Conservation (phyloP, 2,797 vertebrate species). For the Gephyroberyx darwinii region DNA sequence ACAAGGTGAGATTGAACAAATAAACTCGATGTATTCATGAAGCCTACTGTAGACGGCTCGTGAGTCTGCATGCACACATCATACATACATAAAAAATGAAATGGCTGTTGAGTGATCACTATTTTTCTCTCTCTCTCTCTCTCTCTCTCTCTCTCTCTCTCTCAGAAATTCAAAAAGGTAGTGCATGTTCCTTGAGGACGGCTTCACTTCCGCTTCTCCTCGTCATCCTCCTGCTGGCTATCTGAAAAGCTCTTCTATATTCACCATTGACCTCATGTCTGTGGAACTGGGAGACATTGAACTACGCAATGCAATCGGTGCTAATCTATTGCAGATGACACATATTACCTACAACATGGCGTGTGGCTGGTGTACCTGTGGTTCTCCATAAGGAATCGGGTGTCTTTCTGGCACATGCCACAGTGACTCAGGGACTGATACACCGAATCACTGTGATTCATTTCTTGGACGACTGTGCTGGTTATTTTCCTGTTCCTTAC, state of each 20-base stretch:
- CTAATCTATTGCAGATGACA: constrained; percentile 42
- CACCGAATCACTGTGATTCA: constrained; percentile 42
- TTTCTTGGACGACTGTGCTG: constrained; percentile 25
- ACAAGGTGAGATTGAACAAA: constrained; percentile 71
- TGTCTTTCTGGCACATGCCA: constrained; percentile 24
- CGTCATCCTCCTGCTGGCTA: constrained; percentile 53
- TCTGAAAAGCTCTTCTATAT: constrained; percentile 62
- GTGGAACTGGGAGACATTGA: constrained; percentile 1
- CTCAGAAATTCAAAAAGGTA: constrained; percentile 57
- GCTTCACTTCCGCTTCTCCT: constrained; percentile 52
- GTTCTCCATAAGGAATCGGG: constrained; percentile 32
- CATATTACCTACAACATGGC: background rate
- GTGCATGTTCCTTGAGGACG: constrained; percentile 32
- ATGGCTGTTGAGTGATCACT: background rate
- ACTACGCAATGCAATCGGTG: constrained; percentile 27
- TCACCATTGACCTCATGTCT: constrained; percentile 20
- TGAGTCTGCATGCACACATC: background rate
- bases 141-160: constrained; percentile 28
- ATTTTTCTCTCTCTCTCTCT: constrained; percentile 20
- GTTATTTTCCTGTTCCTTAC: constrained; percentile 32
- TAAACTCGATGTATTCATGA: background rate
- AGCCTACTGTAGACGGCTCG: background rate
- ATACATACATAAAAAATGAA: background rate
- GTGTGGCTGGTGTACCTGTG: constrained; percentile 37
- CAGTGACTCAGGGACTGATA: constrained; percentile 59